Evolutionary conservation across 2,888 invertebrate genomes (phyloP).

Genomic region (Mimumesa dahlbomi): DNA sequence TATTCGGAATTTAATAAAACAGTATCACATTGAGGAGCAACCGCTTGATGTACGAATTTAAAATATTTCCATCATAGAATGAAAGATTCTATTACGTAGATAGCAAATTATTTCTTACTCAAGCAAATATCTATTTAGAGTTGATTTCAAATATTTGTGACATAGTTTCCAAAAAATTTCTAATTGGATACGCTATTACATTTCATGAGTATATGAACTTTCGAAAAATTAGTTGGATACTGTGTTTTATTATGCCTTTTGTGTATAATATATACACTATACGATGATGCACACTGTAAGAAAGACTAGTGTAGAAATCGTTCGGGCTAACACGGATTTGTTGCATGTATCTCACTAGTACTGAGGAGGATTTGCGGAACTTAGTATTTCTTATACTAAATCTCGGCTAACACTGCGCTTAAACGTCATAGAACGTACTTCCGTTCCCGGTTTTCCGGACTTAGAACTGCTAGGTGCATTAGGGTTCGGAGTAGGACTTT

Average conservation of each 20-base stretch:
- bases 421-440: slow-evolving; percentile 78
- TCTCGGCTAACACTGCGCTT: slow-evolving; percentile 78
- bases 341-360: slow-evolving; percentile 26
- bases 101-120: too few relatives aligned
- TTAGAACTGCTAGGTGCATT: slow-evolving; percentile 59
- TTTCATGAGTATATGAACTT: slow-evolving; percentile 1
- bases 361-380: slow-evolving; percentile 11
- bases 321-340: slow-evolving; percentile 30
- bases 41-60: too few relatives aligned
- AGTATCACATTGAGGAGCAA: too few relatives aligned
- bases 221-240: slow-evolving; percentile 22
- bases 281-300: slow-evolving; percentile 24
- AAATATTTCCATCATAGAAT: too few relatives aligned
- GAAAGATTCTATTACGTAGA: too few relatives aligned
- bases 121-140: too few relatives aligned
- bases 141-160: too few relatives aligned
- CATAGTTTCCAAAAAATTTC: too few relatives aligned
- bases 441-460: slow-evolving; percentile 68
- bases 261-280: slow-evolving; percentile 43
- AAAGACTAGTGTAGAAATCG: slow-evolving; percentile 53
- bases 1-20: too few relatives aligned
- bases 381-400: slow-evolving; percentile 60
- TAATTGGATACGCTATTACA: too few relatives aligned
- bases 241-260: slow-evolving; percentile 51
- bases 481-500: slow-evolving; percentile 75